Evolutionary conservation across 2,797 vertebrate species (phyloP).

Genomic region (Arnoldichthys spilopterus): DNA sequence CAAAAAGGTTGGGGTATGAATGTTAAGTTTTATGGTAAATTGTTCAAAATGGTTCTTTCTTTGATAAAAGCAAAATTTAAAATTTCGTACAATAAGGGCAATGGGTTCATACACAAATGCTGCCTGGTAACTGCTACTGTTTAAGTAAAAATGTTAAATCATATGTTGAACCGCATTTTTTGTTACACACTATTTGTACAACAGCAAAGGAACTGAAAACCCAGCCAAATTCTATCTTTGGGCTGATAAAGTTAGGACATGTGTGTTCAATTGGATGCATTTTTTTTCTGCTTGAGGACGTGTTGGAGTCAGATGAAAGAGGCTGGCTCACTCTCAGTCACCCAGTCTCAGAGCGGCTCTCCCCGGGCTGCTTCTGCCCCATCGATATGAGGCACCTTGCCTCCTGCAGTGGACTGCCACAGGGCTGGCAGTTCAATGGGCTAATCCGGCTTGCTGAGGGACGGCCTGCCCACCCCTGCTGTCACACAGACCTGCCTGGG

Average conservation of each 20-base stretch:
- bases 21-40: background rate
- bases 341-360: conserved; percentile 38
- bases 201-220: background rate
- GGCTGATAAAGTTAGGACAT: background rate
- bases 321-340: conserved; percentile 23
- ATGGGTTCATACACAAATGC: too few relatives aligned
- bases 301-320: conserved; percentile 28
- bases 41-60: too few relatives aligned
- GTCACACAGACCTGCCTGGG: conserved; percentile 76
- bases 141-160: too few relatives aligned
- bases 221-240: background rate
- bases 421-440: conserved; percentile 76
- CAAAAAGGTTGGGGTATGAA: background rate
- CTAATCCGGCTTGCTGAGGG: conserved; percentile 74
- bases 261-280: conserved; percentile 15
- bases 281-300: conserved; percentile 8
- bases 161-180: too few relatives aligned
- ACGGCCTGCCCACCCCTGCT: conserved; percentile 73
- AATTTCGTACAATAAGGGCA: too few relatives aligned
- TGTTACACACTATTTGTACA: background rate
- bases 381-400: conserved; percentile 34
- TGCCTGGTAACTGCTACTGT: too few relatives aligned
- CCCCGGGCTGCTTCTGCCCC: conserved; percentile 36
- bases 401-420: conserved; percentile 59
- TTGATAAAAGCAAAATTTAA: too few relatives aligned